Evolutionary conservation across 2,113 vertebrate species (phyloP).

Genomic region (Platanista minor): DNA sequence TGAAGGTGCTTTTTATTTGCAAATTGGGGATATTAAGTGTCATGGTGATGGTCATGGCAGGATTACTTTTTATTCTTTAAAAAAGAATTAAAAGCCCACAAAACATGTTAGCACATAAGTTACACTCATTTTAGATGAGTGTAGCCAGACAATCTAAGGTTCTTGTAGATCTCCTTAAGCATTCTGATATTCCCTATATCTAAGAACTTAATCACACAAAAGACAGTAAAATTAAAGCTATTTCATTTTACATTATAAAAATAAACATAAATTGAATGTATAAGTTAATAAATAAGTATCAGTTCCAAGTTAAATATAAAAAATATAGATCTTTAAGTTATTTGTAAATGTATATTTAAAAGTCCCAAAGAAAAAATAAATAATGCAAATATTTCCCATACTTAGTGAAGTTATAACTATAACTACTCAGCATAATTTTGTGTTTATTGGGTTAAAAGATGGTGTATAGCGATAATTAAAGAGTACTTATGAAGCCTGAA

Average conservation of each 20-base stretch:
- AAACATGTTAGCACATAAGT: not conserved
- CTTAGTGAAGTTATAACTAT: not conserved
- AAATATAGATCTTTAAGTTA: not conserved
- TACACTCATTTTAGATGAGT: not conserved
- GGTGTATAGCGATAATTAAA: slow-evolving; percentile 32
- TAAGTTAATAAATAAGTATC: not conserved
- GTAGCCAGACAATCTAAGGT: not conserved
- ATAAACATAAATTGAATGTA: not conserved
- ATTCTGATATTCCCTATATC: not conserved
- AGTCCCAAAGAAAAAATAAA: not conserved
- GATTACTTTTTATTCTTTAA: not conserved
- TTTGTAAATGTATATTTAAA: not conserved
- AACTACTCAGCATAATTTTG: not conserved
- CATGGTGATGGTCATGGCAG: not conserved
- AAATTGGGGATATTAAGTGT: rapidly evolving
- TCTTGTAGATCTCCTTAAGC: not conserved
- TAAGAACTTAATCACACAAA: not conserved
- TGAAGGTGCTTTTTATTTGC: not conserved
- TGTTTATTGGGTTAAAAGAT: slow-evolving; percentile 28
- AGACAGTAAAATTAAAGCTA: not conserved
- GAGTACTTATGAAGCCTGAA: slow-evolving; percentile 41
- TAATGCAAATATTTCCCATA: not conserved
- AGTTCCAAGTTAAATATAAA: not conserved
- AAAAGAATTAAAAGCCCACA: not conserved
- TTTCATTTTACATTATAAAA: not conserved